Percentiles rank a stretch among this genome's conserved stretches.
phyloP scores from a whole-genome alignment of 2,888 invertebrate species.

The Machimus atricapillus region DNA sequence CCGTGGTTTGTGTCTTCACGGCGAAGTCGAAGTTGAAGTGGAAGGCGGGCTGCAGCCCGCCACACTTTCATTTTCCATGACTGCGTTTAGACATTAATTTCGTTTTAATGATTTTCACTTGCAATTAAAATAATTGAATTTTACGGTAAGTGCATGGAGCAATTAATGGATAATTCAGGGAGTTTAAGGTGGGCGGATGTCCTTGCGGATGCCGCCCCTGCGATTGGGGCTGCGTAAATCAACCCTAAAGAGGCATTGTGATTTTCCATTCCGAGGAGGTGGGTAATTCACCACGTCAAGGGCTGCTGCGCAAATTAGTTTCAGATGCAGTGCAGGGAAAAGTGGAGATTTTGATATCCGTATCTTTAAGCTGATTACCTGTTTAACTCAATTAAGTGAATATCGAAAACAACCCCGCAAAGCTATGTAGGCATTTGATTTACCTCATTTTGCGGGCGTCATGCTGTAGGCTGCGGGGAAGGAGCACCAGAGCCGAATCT shows the following conservation, averaged over 20 bases:
- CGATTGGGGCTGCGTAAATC: neutral
- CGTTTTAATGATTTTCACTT: slow-evolving; percentile 26
- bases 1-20: neutral
- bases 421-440: neutral
- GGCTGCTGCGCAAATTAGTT: neutral
- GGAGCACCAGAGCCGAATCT: neutral
- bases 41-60: neutral
- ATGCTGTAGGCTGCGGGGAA: neutral
- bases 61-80: slow-evolving; percentile 13
- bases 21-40: neutral
- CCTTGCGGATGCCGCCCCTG: neutral
- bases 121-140: slow-evolving; percentile 37
- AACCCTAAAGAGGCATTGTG: neutral
- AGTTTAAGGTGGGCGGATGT: neutral
- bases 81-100: slow-evolving; percentile 25
- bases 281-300: neutral
- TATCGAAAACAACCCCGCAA: neutral
- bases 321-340: neutral
- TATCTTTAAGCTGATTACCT: neutral
- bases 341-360: neutral
- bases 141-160: slow-evolving; percentile 31
- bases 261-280: neutral
- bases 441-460: neutral
- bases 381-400: neutral
- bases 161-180: slow-evolving; percentile 29